A percentile compares a stretch with the other conserved stretches of the same genome.
These are phyloP conservation scores for Thyatira batis DNA, from an alignment of 2,888 invertebrate species.

Conservation along the genomic window DNA sequence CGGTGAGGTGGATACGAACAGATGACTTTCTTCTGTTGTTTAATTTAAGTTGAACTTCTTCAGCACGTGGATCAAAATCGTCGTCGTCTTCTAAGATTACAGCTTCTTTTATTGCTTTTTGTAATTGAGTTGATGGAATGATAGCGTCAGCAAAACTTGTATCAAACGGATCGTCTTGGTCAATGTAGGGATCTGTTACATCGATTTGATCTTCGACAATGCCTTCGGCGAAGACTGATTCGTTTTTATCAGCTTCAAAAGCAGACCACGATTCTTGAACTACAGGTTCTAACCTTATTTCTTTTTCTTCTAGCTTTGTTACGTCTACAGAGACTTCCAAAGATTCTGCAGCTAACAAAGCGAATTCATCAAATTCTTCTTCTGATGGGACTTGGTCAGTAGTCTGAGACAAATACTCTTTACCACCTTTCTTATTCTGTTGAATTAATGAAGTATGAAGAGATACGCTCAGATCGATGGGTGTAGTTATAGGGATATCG, in stretches of 20 bases:
- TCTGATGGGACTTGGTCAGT: constrained; percentile 40
- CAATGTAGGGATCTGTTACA: constrained; percentile 72
- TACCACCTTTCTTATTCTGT: constrained; percentile 56
- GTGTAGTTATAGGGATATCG: constrained; percentile 85
- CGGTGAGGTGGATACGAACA: constrained; percentile 84
- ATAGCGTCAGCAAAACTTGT: constrained; percentile 91
- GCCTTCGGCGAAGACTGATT: constrained; percentile 69
- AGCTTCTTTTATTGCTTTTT: constrained; percentile 69
- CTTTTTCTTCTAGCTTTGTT: constrained; percentile 64
- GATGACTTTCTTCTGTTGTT: constrained; percentile 77
- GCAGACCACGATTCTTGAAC: constrained; percentile 85
- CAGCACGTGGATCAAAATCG: constrained; percentile 85
- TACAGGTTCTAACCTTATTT: constrained; percentile 68
- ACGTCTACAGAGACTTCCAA: constrained; percentile 82
- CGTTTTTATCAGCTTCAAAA: constrained; percentile 82
- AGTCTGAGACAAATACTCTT: constrained; percentile 25
- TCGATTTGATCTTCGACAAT: constrained; percentile 76
- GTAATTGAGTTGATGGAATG: constrained; percentile 75
- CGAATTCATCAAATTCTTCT: constrained; percentile 89
- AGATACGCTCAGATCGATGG: constrained; percentile 87
- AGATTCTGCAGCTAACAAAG: constrained; percentile 89
- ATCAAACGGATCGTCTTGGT: constrained; percentile 91
- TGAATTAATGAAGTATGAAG: constrained; percentile 80
- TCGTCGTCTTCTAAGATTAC: constrained; percentile 74
- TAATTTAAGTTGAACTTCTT: constrained; percentile 71